Base-by-base conservation (phyloP, 2,888 invertebrate species). In the Onchidella celtica region DNA sequence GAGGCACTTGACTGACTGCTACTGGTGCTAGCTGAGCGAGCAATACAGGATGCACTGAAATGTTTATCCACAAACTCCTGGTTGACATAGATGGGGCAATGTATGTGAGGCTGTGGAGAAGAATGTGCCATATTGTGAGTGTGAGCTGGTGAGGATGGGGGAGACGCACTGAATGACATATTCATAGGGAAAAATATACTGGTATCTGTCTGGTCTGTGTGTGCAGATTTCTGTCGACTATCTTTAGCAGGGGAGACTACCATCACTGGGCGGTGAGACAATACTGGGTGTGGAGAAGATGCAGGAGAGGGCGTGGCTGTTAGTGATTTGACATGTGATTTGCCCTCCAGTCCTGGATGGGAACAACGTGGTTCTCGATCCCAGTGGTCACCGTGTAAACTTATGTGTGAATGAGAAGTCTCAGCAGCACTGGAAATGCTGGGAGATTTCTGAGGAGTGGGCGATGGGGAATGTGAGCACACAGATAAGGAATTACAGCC, bases 121-220 rank as follows among this genome's bases (percentile, higher is more conserved):
- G 57, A 9, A 21, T 14, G n/a, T 3, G 11, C 9, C 34, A 34
- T 4, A 66, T 32, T 32, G 3, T 34, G 68, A 2, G 4, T 61
- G 65, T 38, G 29, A 57, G n/a, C 14, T 24, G 77, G 70, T n/a
- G 70, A 78, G 38, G 70, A 24, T 61, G 78, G 70, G 40, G 78
- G 61, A n/a, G 78, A 61, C 27, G 75, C 61, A 61, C n/a, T 69
- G 57, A 75, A 68, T 2, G 75, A 40, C 68, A 75, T 38, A 36
- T 81, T 61, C 47, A 81, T 61, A 17, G 81, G 81, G 38, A 81
- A 81, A 59, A 81, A 81, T 29, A 78, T 78, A n/a, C 47, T 65
- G 29, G 63, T 47, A 40, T 65, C 75, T 38, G 24, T 38, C 6
- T 11, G n/a, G 9, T 32, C 66, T 24, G 66, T 24, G 68, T 9